Evolutionary conservation across 2,113 vertebrate species (phyloP), one percentile per base, ranked within the genome.

Genomic region (Lophotis ruficrista): DNA sequence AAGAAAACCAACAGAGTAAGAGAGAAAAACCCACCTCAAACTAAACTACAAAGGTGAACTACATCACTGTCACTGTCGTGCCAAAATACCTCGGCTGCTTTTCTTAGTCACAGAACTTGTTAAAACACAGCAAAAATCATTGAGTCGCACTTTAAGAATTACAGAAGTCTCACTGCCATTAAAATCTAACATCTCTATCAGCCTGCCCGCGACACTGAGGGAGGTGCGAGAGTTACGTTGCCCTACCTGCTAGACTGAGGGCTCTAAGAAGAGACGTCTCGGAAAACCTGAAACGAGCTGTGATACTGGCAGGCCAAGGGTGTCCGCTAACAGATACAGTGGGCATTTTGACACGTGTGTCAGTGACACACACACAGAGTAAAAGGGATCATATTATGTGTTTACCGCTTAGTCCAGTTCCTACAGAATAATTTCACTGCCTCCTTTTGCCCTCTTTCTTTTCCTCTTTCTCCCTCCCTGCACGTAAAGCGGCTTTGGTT

Each of bases 111-210:
- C 54, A 75, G 66, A 95, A 97, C 86, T 85, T 94, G 86, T 96
- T 97, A 96, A 97, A 95, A 94, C 84, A 89, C 85, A 94, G 82
- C 89, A 82, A 57, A 94, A 81, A 54, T 33, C 86, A 85, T 13
- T 18, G 28, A 86, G 84, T 35, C 19, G 69, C 43, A 3, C 53
- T 69, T 86, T 71, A 91, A 86, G 95, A 96, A 86, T 64, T 45
- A 64, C n/a, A 66, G 77, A 77, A 88, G 65, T 64, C 62, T 72
- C 7, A 7, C 81, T 64, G 75, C 68, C 70, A 45, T 66, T 78
- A 73, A 87, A 96, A 95, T 5, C 24, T 28, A 72, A 54, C 62
- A 41, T 21, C 41, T 66, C 68, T 6, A 51, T 51, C 6, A 79
- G 79, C 78, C 93, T 87, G 82, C 30, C 72, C 18, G 54, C 9